Percentiles rank a stretch among this genome's conserved stretches.
Evolutionary conservation across 1,140 invertebrate genomes (phyloP).

Genomic region (Plectrocnemia conspersa): DNA sequence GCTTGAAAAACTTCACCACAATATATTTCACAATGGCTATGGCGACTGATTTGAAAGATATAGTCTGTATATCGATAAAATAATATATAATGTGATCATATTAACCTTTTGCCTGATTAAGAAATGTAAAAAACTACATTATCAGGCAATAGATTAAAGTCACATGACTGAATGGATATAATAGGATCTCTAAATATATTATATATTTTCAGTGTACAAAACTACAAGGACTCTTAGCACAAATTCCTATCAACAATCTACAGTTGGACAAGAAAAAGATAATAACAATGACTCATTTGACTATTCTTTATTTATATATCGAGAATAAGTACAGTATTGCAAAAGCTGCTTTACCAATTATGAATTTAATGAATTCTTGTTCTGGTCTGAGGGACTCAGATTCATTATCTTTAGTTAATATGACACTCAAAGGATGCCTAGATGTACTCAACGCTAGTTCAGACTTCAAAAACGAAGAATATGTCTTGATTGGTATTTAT

Average conservation of each 20-base stretch:
- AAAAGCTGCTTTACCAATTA: conserved; percentile 14
- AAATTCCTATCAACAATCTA: conserved; percentile 26
- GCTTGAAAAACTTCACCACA: conserved; percentile 28
- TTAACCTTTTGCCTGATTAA: background rate
- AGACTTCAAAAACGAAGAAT: conserved; percentile 28
- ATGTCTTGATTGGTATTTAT: conserved; percentile 28
- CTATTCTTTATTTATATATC: conserved; percentile 25
- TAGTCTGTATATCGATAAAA: conserved; percentile 22
- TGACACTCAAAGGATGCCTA: conserved; percentile 17
- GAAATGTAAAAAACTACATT: background rate
- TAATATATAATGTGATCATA: background rate
- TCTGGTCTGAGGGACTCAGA: conserved; percentile 24
- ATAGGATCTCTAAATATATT: background rate
- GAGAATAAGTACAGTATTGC: conserved; percentile 19
- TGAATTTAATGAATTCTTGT: conserved; percentile 21
- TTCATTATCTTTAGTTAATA: conserved; percentile 25
- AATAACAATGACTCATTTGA: conserved; percentile 26
- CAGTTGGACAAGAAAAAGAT: conserved; percentile 29
- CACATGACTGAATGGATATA: conserved; percentile 1
- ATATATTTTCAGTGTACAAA: conserved; percentile 30
- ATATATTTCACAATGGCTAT: conserved; percentile 29
- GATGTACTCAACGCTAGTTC: conserved; percentile 26
- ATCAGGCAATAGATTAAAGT: background rate
- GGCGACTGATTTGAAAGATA: conserved; percentile 24
- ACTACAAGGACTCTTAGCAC: conserved; percentile 25